These are phyloP conservation scores for Formica aserva DNA, from an alignment of 2,888 invertebrate genomes.

Conservation along the genomic window DNA sequence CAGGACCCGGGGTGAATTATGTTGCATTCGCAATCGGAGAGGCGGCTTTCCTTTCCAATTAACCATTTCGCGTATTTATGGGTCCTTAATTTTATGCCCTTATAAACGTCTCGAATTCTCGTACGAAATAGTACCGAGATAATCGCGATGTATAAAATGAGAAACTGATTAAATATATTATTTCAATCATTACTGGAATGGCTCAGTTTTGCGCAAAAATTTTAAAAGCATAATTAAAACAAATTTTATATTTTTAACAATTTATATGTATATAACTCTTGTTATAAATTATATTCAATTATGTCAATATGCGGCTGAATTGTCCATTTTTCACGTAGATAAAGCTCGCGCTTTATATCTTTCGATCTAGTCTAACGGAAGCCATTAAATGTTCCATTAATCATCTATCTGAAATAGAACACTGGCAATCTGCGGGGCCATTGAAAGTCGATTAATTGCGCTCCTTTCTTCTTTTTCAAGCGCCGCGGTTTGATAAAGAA, in stretches of 20 bases:
- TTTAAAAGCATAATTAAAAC: background rate
- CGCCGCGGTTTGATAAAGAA: slow-evolving; percentile 47
- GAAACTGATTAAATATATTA: background rate
- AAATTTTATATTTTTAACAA: background rate
- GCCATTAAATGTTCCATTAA: slow-evolving; percentile 52
- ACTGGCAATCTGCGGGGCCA: slow-evolving; percentile 34
- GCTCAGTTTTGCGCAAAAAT: background rate
- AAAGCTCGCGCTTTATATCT: slow-evolving; percentile 27
- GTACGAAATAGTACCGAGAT: background rate
- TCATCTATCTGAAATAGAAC: slow-evolving; percentile 49
- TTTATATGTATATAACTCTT: background rate
- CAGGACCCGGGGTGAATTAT: slow-evolving; percentile 20
- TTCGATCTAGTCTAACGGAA: slow-evolving; percentile 12
- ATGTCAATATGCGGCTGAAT: background rate
- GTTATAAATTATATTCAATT: background rate
- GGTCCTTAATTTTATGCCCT: slow-evolving; percentile 5
- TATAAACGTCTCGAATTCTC: background rate
- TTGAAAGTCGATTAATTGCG: slow-evolving; percentile 55
- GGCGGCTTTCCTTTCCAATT: slow-evolving; percentile 37
- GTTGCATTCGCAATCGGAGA: background rate
- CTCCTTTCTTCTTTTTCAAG: slow-evolving; percentile 45
- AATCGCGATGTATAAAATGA: background rate
- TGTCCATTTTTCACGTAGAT: slow-evolving; percentile 26
- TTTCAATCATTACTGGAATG: background rate
- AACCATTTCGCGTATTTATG: background rate